Evolutionary conservation across 2,888 invertebrate species (phyloP).

Genomic region (Diaphora mendica): DNA sequence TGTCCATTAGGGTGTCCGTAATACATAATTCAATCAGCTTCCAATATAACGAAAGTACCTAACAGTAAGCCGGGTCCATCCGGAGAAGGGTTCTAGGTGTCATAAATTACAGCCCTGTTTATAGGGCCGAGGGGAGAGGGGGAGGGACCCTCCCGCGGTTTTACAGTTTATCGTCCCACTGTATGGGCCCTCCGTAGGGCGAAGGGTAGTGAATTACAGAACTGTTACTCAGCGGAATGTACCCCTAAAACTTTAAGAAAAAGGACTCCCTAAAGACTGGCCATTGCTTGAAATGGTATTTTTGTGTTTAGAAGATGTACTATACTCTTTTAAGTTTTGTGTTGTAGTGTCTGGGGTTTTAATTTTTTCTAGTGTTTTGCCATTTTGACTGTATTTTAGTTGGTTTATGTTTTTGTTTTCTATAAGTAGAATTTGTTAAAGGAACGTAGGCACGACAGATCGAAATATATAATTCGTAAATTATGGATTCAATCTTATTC

Average conservation of each 20-base stretch:
- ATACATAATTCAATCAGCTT: conserved; percentile 51
- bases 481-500: not conserved
- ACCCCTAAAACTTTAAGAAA: conserved; percentile 62
- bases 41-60: conserved; percentile 45
- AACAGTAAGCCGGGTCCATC: conserved; percentile 60
- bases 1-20: conserved; percentile 45
- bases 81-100: conserved; percentile 76
- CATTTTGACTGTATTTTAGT: not conserved
- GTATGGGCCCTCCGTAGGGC: conserved; percentile 72
- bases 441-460: no score
- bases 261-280: conserved; percentile 54
- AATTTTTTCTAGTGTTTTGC: not conserved
- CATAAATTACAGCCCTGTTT: conserved; percentile 85
- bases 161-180: conserved; percentile 83
- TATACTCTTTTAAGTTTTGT: conserved; percentile 15
- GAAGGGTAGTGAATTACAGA: conserved; percentile 75
- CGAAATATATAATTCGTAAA: no score
- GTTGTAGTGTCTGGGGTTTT: not conserved
- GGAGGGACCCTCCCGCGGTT: conserved; percentile 80
- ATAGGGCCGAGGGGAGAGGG: conserved; percentile 75
- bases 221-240: conserved; percentile 78
- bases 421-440: not conserved
- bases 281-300: conserved; percentile 45
- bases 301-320: conserved; percentile 25
- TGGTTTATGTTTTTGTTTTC: not conserved